Conservation (phyloP, 2,888 invertebrate genomes). For the Seladonia tumulorum region DNA sequence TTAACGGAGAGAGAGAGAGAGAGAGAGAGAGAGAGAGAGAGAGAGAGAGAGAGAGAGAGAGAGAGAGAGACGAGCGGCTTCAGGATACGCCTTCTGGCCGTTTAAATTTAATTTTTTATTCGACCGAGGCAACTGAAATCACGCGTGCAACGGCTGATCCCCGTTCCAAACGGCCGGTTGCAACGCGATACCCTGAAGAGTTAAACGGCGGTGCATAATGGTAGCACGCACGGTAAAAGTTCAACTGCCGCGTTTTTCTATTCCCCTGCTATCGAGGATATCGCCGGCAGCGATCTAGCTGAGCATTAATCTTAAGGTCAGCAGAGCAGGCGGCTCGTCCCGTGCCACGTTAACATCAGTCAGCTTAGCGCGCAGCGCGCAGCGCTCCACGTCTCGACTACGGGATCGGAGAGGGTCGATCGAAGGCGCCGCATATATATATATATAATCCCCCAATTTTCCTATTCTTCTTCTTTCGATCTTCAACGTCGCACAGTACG, state of each 20-base stretch:
- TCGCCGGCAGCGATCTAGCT: conserved; percentile 36
- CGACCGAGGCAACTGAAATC: conserved; percentile 10
- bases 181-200: conserved; percentile 32
- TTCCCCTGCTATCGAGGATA: conserved; percentile 45
- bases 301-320: conserved; percentile 59
- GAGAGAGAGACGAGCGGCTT: background rate
- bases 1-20: background rate
- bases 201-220: conserved; percentile 23
- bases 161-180: conserved; percentile 22
- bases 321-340: conserved; percentile 42
- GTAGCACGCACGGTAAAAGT: conserved; percentile 35
- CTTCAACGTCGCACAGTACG: too few species aligned
- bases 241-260: conserved; percentile 46
- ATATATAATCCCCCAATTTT: too few species aligned
- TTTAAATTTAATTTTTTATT: conserved; percentile 24
- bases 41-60: background rate
- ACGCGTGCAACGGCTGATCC: background rate
- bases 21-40: background rate
- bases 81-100: background rate
- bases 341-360: conserved; percentile 58
- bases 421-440: conserved; percentile 14
- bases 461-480: too few species aligned
- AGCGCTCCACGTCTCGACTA: conserved; percentile 36
- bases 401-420: conserved; percentile 60
- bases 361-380: conserved; percentile 25